Conservation (phyloP, 2,797 vertebrate genomes). For the Craterocephalus amniculus region DNA sequence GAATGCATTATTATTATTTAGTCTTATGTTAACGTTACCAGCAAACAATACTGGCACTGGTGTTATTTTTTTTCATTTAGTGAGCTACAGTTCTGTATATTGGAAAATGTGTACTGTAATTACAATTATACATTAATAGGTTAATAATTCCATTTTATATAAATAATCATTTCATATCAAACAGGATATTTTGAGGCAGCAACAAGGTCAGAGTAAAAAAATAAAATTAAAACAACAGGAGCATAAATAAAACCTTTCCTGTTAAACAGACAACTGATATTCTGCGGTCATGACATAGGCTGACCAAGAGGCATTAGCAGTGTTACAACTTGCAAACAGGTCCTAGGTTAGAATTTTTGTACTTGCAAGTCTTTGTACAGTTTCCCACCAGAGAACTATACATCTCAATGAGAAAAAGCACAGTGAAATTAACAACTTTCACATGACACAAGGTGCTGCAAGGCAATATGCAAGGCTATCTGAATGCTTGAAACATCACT, state of each 20-base stretch:
- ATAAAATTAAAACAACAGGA: constrained; percentile 3
- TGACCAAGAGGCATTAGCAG: constrained; percentile 59
- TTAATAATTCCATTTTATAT: not conserved
- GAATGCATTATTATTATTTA: not conserved
- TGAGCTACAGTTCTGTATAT: not conserved
- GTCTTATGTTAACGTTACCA: constrained; percentile 26
- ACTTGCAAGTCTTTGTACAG: constrained; percentile 76
- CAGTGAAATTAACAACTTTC: constrained; percentile 70
- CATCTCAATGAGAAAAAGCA: constrained; percentile 64
- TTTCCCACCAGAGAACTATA: constrained; percentile 60
- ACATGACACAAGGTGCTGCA: constrained; percentile 67
- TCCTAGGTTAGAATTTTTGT: constrained; percentile 71
- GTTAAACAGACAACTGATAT: constrained; percentile 49
- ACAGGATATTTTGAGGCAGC: constrained; percentile 22
- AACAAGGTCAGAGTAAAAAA: constrained; percentile 13
- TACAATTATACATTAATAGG: constrained; percentile 21
- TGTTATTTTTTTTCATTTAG: constrained; percentile 16
- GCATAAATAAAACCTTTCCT: constrained; percentile 20
- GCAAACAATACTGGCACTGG: not conserved
- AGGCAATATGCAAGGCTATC: constrained; percentile 75
- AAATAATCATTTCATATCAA: constrained; percentile 16
- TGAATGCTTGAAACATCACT: constrained; percentile 69
- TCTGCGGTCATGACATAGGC: constrained; percentile 54
- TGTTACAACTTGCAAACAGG: constrained; percentile 65
- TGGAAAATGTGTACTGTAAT: constrained; percentile 13